Evolutionary conservation across 2,797 vertebrate genomes (phyloP), one percentile per base, ranked within the genome.

Genomic region (Protosalanx chinensis): DNA sequence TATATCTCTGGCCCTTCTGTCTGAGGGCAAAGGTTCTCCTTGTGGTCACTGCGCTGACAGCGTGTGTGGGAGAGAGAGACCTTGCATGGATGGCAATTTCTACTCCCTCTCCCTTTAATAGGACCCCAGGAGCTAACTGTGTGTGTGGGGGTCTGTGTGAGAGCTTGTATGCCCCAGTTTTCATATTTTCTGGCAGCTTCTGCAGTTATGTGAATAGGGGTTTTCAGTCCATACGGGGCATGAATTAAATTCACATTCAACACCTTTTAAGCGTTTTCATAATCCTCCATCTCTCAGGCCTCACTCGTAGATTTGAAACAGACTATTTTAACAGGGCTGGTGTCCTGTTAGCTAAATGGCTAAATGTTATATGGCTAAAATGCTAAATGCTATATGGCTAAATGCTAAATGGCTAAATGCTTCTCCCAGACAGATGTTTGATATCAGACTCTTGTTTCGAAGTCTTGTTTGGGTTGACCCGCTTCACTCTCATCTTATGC

Each of bases 51-150:
- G 51, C 51, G 18, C 51, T 18, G 51, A 53, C 51, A 56, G 60
- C 7, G 15, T 67, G 41, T 41, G 73, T 10, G 64, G 12, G n/a
- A n/a, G 41, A 49, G 10, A 37, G 29, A 6, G 10, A 71, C n/a
- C 13, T 27, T 33, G 8, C 75, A 51, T 4, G 0, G 18, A 67
- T 81, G 86, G 80, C 85, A 88, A 62, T 64, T 76, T 74, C 80
- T 81, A 59, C 86, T 80, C 78, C 76, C 82, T 59, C 86, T 80
- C 79, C 74, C n/a, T 72, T 61, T 75, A 76, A 78, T 78, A 81
- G 67, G 23, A 62, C 76, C 72, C 61, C 64, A 72, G 76, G 57
- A 70, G 73, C 78, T 70, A 68, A 64, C 13, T 5, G 10, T 51
- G 58, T 65, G 71, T 73, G 64, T 76, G 59, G n/a, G n/a, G n/a